Base-by-base conservation (phyloP, 2,113 vertebrate species). In the Mystacornis crossleyi region DNA sequence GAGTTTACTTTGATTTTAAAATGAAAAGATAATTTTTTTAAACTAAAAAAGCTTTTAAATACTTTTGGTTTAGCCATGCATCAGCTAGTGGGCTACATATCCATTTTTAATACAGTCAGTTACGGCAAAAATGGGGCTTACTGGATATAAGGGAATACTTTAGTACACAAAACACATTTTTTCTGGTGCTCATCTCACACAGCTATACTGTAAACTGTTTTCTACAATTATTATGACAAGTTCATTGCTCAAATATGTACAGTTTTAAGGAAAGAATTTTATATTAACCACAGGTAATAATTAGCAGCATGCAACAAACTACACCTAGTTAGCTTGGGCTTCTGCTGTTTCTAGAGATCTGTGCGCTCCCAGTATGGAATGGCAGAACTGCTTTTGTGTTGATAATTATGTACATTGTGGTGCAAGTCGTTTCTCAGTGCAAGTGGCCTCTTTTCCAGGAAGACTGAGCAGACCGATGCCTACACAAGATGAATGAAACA, bases 171-270 rank as follows among this genome's bases (percentile, higher is more conserved):
- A 91, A 86, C 79, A 93, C 71, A 51, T 86, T 95, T 97, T 89
- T 98, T 98, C 92, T 99, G 99, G 99, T 99, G 99, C 99, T 99
- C 98, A 97, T 98, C 96, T 98, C 97, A 96, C 97, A 97, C 92
- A 96, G 93, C 93, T 98, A 95, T 97, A 97, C 98, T 98, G 94
- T 98, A 97, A 98, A 97, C 95, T 36, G 87, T 98, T 97, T 97
- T 95, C 90, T 97, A 97, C 95, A 93, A 93, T 93, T 89, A 84
- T 64, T 95, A 95, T 97, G 95, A 96, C 95, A 96, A 96, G 95
- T 93, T 97, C 96, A 95, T 98, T 96, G 88, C 96, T 98, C 96
- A 97, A 86, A 89, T 92, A 93, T 81, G 73, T 97, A 95, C 94
- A 94, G 95, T 97, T 98, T 97, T 88, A 95, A 96, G 92, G 90